Conservation (phyloP, 2,888 invertebrate genomes). For the Therioaphis trifolii region DNA sequence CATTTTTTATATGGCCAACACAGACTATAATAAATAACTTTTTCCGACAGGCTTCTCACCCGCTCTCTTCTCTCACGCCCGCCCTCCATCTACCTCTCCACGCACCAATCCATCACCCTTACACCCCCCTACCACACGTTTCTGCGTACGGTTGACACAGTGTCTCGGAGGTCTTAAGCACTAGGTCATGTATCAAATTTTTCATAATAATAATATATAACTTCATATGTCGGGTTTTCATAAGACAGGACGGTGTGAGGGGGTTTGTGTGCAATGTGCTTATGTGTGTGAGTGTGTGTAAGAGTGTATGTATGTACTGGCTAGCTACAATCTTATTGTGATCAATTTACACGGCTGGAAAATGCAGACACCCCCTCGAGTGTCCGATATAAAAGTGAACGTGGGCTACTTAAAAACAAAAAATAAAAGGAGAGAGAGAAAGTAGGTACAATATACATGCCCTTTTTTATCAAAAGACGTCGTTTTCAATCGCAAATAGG, state of each 20-base stretch:
- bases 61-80: background rate
- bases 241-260: too few species aligned
- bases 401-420: constrained; percentile 1
- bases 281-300: background rate
- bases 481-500: too few species aligned
- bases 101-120: background rate
- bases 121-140: background rate
- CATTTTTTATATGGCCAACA: constrained; percentile 59
- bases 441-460: too few species aligned
- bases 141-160: constrained; percentile 17
- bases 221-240: constrained; percentile 39
- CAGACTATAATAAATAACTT: constrained; percentile 59
- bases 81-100: background rate
- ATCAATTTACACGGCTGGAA: constrained; percentile 46
- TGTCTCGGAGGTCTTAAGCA: constrained; percentile 53
- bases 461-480: too few species aligned
- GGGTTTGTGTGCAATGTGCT: too few species aligned
- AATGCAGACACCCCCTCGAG: constrained; percentile 29
- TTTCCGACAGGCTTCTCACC: constrained; percentile 51
- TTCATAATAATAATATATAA: constrained; percentile 54
- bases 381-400: constrained; percentile 21
- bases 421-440: background rate
- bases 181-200: constrained; percentile 57
- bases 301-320: background rate
- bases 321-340: constrained; percentile 31